Evolutionary conservation across 2,888 invertebrate species (phyloP).

Genomic region (Noctua fimbriata): DNA sequence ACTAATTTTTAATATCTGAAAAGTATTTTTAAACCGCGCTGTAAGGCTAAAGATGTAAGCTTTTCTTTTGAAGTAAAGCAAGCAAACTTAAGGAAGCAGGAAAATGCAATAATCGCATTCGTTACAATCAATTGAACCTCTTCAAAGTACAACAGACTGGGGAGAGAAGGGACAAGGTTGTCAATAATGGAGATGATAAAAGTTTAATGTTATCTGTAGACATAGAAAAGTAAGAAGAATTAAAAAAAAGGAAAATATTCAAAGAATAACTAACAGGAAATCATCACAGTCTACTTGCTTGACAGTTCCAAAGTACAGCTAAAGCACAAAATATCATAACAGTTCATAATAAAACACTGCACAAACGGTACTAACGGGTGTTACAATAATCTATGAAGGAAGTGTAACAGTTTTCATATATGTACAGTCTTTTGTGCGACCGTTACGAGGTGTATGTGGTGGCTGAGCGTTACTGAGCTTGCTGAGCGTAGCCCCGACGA

Average conservation of each 20-base stretch:
- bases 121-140: constrained; percentile 17
- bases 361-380: constrained; percentile 51
- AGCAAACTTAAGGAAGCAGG: neutral
- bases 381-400: constrained; percentile 61
- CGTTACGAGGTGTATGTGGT: constrained; percentile 57
- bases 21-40: neutral
- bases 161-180: neutral
- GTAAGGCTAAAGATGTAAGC: neutral
- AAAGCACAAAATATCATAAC: constrained; percentile 38
- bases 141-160: constrained; percentile 1
- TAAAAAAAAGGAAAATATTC: neutral
- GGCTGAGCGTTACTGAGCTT: constrained; percentile 32
- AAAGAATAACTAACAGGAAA: neutral
- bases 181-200: neutral
- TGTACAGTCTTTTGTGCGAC: constrained; percentile 54
- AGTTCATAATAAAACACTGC: constrained; percentile 43
- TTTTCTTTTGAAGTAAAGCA: constrained; percentile 1
- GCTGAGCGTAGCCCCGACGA: constrained; percentile 47
- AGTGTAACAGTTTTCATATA: constrained; percentile 64
- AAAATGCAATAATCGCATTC: constrained; percentile 26
- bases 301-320: constrained; percentile 39
- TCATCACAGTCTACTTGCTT: constrained; percentile 12
- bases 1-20: neutral
- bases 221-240: neutral
- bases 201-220: neutral